Base-by-base conservation (phyloP, 2,888 invertebrate species). In the Hymenopus coronatus region DNA sequence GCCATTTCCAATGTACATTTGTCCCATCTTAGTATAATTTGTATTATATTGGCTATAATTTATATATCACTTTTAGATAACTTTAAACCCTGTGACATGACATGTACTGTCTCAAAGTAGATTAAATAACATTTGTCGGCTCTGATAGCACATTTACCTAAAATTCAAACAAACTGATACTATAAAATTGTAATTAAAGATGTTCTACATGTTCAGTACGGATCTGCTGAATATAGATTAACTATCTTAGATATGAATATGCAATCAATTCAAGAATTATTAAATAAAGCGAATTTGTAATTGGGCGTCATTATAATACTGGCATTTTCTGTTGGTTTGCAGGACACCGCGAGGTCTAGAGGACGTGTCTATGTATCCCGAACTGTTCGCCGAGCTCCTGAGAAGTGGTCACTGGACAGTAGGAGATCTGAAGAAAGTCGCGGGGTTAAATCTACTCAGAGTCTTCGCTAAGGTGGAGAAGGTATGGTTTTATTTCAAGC, bases 261-360 rank as follows among this genome's bases (percentile, higher is more conserved):
- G 25, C 25, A 25, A 82, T 2, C 82, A 3, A 82, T 82, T n/a
- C 82, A 82, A n/a, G 3, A 82, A 25, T 82, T 25, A n/a, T 25
- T 3, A 81, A 81, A 81, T 20, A 20, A 81, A 20, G 20, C 14
- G 20, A 81, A 20, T 20, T 20, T 20, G 82, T 20, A 20, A 20
- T 81, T 81, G 15, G 82, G 14, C 20, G 20, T 81, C 14, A 14
- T 82, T n/a, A 82, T 83, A 0, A 20, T 83, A 70, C 54, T 20
- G 54, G 3, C 20, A 8, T 30, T 85, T 33, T 85, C 14, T 46
- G n/a, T 15, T 88, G 6, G 87, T 91, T 91, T 92, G 88, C 93
- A 97, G 97, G 93, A 97, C 97, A 85, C 97, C 97, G 20, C 96
- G 96, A 93, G 97, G 97, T 40, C 94, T 97, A 88, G 96, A 96